Conservation (phyloP, 1,140 invertebrate genomes). For the Formica selysi region DNA sequence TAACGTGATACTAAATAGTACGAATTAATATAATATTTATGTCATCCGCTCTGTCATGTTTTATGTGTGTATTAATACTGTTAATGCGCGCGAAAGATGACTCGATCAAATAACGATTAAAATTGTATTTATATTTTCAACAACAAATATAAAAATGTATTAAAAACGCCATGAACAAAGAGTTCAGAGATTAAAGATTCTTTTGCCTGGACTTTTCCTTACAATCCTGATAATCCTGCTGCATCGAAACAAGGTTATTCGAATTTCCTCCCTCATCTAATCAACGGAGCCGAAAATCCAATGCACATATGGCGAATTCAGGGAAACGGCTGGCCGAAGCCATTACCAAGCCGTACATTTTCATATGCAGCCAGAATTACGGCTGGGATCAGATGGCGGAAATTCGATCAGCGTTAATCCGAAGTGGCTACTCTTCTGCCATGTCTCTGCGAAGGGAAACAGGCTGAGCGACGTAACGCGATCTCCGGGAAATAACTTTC, state of each 20-base stretch:
- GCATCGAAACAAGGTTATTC: constrained; percentile 43
- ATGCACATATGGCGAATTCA: constrained; percentile 49
- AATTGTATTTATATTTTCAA: constrained; percentile 8
- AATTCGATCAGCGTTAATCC: constrained; percentile 68
- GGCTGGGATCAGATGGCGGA: constrained; percentile 69
- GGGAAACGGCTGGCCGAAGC: constrained; percentile 28
- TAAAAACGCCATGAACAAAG: too few species aligned
- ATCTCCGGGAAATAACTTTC: constrained; percentile 51
- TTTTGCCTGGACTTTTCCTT: constrained; percentile 45
- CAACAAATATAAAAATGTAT: constrained; percentile 3
- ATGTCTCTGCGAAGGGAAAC: constrained; percentile 12
- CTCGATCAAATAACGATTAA: constrained; percentile 42
- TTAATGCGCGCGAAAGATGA: constrained; percentile 7
- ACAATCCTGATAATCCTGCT: constrained; percentile 42
- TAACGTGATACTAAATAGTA: constrained; percentile 51
- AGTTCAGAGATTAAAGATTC: neutral
- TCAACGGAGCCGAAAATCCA: constrained; percentile 64
- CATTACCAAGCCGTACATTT: constrained; percentile 64
- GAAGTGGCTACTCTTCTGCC: constrained; percentile 50
- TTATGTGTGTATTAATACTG: constrained; percentile 54
- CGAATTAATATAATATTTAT: constrained; percentile 54
- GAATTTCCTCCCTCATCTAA: constrained; percentile 17
- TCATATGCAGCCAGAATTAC: constrained; percentile 66
- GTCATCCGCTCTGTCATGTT: constrained; percentile 44
- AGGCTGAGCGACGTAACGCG: constrained; percentile 40